phyloP scores from a whole-genome alignment of 2,113 vertebrate species.

The Formicarius rufipectus region DNA sequence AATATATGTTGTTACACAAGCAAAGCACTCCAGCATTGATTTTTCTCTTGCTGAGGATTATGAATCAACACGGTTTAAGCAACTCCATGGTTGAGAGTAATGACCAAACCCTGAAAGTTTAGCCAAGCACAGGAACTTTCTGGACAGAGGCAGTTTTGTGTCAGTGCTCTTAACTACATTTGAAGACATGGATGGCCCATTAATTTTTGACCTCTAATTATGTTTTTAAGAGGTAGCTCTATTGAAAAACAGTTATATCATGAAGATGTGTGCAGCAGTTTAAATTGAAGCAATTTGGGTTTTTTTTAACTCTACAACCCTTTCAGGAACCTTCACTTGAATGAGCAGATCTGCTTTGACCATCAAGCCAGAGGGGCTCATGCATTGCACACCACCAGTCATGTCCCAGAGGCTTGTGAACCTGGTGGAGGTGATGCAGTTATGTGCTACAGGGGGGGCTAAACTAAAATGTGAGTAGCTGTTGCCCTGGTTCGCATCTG shows the following conservation, averaged over 20 bases:
- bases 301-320: neutral
- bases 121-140: conserved; percentile 1
- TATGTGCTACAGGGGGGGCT: neutral
- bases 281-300: neutral
- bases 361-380: neutral
- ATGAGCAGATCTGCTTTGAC: neutral
- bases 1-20: neutral
- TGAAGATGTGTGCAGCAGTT: neutral
- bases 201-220: conserved; percentile 38
- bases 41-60: conserved; percentile 20
- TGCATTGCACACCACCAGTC: neutral
- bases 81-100: neutral
- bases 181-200: neutral
- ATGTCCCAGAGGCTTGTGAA: neutral
- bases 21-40: conserved; percentile 33
- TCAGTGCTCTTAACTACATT: conserved; percentile 8
- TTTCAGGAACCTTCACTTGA: neutral
- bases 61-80: neutral
- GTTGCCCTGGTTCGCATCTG: neutral
- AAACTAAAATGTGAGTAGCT: neutral
- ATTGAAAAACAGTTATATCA: neutral
- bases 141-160: neutral
- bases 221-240: conserved; percentile 7
- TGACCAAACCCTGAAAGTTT: neutral
- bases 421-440: neutral